phyloP scores from a whole-genome alignment of 2,888 invertebrate genomes.

The Tetropium fuscum region DNA sequence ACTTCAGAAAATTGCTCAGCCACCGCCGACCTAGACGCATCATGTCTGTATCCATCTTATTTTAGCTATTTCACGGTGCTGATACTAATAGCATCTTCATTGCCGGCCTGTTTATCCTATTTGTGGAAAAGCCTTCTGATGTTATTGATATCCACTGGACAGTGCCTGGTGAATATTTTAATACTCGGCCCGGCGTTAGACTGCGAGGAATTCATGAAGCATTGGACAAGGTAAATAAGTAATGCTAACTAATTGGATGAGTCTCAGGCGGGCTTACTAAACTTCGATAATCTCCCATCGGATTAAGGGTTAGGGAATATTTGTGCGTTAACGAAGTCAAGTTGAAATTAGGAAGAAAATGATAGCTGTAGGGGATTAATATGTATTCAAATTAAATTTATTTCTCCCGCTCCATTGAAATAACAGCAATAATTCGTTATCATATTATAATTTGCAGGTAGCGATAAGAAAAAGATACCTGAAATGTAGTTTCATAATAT shows the following conservation, averaged over 20 bases:
- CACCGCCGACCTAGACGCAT: conserved; percentile 60
- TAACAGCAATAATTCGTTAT: too few relatives aligned
- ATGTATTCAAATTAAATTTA: too few relatives aligned
- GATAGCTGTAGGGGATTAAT: too few relatives aligned
- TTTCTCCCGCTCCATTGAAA: too few relatives aligned
- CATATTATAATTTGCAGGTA: too few relatives aligned
- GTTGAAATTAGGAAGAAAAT: not conserved
- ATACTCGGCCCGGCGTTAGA: conserved; percentile 70
- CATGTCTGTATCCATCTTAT: conserved; percentile 79
- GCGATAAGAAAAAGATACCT: too few relatives aligned
- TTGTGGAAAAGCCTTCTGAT: conserved; percentile 76
- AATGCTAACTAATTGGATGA: not conserved
- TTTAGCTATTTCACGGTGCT: conserved; percentile 79
- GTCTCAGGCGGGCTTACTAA: not conserved
- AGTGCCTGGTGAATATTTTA: conserved; percentile 72
- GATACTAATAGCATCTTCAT: conserved; percentile 76
- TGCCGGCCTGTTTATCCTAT: conserved; percentile 80
- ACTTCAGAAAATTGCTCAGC: conserved; percentile 57
- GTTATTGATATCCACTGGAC: conserved; percentile 71
- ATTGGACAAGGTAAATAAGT: conserved; percentile 60
- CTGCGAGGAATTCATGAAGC: conserved; percentile 68
- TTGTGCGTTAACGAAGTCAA: not conserved
- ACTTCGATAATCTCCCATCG: conserved; percentile 5
- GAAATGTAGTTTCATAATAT: too few relatives aligned
- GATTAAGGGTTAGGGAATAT: conserved; percentile 3